Evolutionary conservation across 2,113 vertebrate species (phyloP).

Genomic region (Emberiza fucata): DNA sequence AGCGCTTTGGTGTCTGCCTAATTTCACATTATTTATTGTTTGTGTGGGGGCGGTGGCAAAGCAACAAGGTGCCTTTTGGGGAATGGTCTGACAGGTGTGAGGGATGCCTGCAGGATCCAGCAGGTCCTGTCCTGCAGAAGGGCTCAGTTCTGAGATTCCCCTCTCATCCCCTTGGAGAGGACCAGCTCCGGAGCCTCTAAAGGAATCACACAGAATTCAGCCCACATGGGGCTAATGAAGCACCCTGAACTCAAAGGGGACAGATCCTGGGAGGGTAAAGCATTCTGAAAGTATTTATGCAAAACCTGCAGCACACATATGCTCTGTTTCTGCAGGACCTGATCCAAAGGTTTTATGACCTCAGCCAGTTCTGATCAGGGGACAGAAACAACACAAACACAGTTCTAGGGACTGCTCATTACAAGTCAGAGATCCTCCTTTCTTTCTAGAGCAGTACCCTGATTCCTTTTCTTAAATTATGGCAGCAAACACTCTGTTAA

Average conservation of each 20-base stretch:
- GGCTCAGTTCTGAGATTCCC: background rate
- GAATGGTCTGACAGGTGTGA: background rate
- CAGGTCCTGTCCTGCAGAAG: background rate
- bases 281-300: background rate
- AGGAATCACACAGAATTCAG: background rate
- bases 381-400: background rate
- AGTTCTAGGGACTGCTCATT: rapidly evolving
- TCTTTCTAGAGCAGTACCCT: background rate
- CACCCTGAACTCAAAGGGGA: background rate
- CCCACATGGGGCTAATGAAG: rapidly evolving
- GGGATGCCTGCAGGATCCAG: background rate
- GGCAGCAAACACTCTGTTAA: background rate
- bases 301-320: background rate
- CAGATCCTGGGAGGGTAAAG: background rate
- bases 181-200: rapidly evolving
- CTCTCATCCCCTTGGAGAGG: rapidly evolving
- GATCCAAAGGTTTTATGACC: background rate
- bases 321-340: background rate
- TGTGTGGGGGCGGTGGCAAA: background rate
- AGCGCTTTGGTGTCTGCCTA: background rate
- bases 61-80: background rate
- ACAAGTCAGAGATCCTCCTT: background rate
- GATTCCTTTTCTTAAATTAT: background rate
- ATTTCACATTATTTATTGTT: background rate
- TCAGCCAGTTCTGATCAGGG: background rate